Evolutionary conservation across 2,113 vertebrate genomes (phyloP).

Genomic region (Psettodes erumei): DNA sequence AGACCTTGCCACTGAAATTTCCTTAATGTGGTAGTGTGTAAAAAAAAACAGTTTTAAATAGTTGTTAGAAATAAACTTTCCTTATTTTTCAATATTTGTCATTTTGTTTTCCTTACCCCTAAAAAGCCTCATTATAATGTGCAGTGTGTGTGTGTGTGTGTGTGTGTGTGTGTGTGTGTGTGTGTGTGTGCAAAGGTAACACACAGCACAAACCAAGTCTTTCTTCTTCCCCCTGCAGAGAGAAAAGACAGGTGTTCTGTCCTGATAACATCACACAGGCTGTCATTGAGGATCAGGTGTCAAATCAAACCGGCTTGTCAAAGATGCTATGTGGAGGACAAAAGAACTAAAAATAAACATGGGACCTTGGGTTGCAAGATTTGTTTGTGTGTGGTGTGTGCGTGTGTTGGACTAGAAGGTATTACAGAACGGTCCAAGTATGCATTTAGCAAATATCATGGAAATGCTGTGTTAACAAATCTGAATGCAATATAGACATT

Average conservation of each 20-base stretch:
- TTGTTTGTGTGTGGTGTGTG: no score
- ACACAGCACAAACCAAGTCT: background rate
- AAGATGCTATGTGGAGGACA: background rate
- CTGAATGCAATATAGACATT: background rate
- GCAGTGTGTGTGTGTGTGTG: background rate
- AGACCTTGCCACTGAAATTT: no score
- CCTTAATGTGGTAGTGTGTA: no score
- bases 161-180: no score
- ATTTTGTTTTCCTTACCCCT: no score
- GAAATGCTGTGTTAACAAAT: background rate
- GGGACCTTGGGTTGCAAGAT: background rate
- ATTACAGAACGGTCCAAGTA: background rate
- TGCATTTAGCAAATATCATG: no score
- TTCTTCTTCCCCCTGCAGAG: background rate
- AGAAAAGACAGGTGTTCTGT: conserved; percentile 3
- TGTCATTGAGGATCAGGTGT: background rate
- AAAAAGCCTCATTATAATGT: background rate
- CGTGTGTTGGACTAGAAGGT: background rate
- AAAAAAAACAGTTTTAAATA: no score
- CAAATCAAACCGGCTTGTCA: background rate
- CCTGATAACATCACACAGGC: background rate
- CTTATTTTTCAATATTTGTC: no score
- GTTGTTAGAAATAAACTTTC: no score
- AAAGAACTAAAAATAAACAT: background rate
- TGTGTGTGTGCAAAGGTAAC: background rate